Evolutionary conservation across 37 sponge, comb jelly and placozoan genomes (phyloP).

Genomic region (Agelas oroides): DNA sequence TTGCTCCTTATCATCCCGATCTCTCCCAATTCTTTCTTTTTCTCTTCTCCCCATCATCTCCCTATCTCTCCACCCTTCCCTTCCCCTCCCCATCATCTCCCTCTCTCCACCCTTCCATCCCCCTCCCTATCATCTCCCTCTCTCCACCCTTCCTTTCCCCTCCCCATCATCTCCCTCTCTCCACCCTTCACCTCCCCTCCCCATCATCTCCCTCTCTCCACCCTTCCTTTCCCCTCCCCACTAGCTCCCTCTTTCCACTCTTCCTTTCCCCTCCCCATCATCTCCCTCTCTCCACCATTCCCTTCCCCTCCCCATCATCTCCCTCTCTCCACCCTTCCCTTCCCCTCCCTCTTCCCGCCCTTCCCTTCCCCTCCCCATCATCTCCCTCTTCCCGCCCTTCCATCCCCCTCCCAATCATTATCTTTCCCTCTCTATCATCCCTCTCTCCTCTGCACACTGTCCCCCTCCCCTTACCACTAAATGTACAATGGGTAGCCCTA

Average conservation of each 20-base stretch:
- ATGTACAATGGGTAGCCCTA: slow-evolving; percentile 72
- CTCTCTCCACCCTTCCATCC: too few relatives aligned
- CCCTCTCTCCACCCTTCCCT: not conserved
- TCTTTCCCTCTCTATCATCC: not conserved
- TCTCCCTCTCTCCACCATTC: not conserved
- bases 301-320: not conserved
- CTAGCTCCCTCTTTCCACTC: too few relatives aligned
- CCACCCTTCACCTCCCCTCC: not conserved
- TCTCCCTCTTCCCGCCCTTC: too few relatives aligned
- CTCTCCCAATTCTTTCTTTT: too few relatives aligned
- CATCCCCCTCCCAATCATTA: not conserved
- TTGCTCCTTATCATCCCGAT: too few relatives aligned
- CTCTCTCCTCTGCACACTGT: not conserved
- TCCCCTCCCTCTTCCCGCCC: not conserved
- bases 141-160: too few relatives aligned
- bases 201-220: not conserved
- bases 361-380: not conserved
- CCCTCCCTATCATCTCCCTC: too few relatives aligned
- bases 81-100: too few relatives aligned
- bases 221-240: not conserved
- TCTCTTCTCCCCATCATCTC: too few relatives aligned
- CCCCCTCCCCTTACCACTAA: too few relatives aligned
- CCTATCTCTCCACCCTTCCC: too few relatives aligned
- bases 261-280: not conserved
- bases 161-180: not conserved